phyloP scores from a whole-genome alignment of 2,113 vertebrate species.

The Camelus bactrianus region DNA sequence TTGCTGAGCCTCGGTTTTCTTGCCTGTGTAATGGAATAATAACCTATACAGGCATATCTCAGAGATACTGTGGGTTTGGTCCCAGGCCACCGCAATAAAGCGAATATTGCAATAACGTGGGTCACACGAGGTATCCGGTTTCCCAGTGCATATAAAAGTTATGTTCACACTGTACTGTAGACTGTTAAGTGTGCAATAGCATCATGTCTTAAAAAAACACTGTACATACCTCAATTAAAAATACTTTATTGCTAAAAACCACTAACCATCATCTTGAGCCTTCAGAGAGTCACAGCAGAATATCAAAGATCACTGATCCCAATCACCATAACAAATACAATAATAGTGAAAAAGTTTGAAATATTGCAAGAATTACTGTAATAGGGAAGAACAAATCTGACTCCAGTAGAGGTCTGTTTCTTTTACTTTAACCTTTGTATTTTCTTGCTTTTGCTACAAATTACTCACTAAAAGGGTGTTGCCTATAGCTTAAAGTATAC shows the following conservation, averaged over 20 bases:
- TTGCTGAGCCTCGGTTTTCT: background rate
- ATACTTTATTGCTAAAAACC: background rate
- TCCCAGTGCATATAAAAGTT: background rate
- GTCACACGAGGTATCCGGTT: background rate
- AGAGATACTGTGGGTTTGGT: background rate
- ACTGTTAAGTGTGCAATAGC: background rate
- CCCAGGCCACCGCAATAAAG: background rate
- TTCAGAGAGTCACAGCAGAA: no score
- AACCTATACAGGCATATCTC: background rate
- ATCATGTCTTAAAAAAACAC: background rate
- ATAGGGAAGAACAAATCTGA: no score
- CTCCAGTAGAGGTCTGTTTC: no score
- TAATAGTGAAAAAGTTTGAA: background rate
- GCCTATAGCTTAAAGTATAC: no score
- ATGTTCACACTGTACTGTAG: background rate
- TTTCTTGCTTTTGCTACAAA: no score
- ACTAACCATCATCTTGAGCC: background rate
- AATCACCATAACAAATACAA: background rate
- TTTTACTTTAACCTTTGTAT: no score
- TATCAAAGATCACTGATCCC: background rate
- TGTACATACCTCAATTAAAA: background rate
- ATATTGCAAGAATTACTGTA: background rate
- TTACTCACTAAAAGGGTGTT: no score
- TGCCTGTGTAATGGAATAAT: background rate
- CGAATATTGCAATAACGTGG: background rate